These are phyloP conservation scores for Leucophora obtusa DNA, from an alignment of 2,888 invertebrate species.

Conservation along the genomic window DNA sequence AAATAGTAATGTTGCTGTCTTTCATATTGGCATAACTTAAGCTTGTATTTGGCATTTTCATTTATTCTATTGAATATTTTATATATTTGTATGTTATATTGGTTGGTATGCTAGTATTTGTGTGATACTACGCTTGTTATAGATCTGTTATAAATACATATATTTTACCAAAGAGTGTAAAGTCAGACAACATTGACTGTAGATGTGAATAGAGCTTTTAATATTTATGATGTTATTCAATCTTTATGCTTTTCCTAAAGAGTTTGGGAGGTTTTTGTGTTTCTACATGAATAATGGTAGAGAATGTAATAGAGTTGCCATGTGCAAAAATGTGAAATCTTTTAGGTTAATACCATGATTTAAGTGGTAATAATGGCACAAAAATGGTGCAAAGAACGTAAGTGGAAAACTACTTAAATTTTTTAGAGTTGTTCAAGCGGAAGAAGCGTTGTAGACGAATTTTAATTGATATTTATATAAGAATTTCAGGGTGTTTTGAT, in stretches of 20 bases:
- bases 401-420: too few species aligned
- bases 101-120: not conserved
- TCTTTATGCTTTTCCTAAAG: conserved; percentile 22
- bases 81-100: conserved; percentile 3
- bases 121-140: not conserved
- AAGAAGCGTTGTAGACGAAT: too few species aligned
- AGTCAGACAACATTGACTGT: conserved; percentile 35
- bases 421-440: too few species aligned
- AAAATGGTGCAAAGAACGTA: too few species aligned
- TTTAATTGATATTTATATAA: too few species aligned
- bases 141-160: not conserved
- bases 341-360: too few species aligned
- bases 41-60: conserved; percentile 67
- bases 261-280: conserved; percentile 7
- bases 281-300: not conserved
- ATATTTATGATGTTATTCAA: conserved; percentile 47
- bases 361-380: too few species aligned
- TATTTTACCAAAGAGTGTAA: conserved; percentile 22
- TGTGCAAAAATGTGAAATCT: too few species aligned
- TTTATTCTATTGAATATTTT: conserved; percentile 17
- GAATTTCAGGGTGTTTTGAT: too few species aligned
- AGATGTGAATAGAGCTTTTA: conserved; percentile 34
- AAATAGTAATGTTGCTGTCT: not conserved
- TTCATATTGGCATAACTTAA: conserved; percentile 59
- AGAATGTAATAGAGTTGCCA: conserved; percentile 35